phyloP scores from a whole-genome alignment of 2,113 vertebrate genomes.

The Micronycteris hirsuta region DNA sequence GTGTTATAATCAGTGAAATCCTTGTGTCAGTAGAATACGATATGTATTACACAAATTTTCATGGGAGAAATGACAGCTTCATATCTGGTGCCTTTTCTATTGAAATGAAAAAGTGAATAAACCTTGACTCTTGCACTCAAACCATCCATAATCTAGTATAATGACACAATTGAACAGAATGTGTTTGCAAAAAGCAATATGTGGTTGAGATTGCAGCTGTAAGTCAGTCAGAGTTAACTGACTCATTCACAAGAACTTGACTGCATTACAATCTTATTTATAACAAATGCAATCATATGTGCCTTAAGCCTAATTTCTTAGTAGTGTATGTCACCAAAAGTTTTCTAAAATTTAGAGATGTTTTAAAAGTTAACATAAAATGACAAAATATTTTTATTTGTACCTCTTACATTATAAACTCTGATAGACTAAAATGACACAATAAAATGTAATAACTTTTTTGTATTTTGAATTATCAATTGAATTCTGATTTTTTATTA shows the following conservation, averaged over 20 bases:
- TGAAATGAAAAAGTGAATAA: neutral
- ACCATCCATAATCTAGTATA: neutral
- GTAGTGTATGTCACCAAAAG: neutral
- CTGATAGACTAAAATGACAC: neutral
- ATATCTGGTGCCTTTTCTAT: neutral
- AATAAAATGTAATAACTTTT: neutral
- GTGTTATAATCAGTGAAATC: neutral
- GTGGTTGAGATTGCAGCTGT: neutral
- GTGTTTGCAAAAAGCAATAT: neutral
- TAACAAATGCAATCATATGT: neutral
- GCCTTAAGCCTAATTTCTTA: neutral
- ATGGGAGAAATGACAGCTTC: neutral
- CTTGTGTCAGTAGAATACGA: neutral
- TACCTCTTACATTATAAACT: neutral
- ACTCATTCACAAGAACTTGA: neutral
- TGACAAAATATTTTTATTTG: neutral
- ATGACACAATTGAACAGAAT: neutral
- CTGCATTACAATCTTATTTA: neutral
- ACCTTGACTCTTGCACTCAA: neutral
- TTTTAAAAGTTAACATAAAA: neutral
- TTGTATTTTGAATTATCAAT: neutral
- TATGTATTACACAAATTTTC: neutral
- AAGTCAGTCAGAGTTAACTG: neutral
- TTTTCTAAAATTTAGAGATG: neutral
- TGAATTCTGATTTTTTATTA: neutral